These are phyloP conservation scores for Tethea ocularis DNA, from an alignment of 2,888 invertebrate genomes.

Conservation along the genomic window DNA sequence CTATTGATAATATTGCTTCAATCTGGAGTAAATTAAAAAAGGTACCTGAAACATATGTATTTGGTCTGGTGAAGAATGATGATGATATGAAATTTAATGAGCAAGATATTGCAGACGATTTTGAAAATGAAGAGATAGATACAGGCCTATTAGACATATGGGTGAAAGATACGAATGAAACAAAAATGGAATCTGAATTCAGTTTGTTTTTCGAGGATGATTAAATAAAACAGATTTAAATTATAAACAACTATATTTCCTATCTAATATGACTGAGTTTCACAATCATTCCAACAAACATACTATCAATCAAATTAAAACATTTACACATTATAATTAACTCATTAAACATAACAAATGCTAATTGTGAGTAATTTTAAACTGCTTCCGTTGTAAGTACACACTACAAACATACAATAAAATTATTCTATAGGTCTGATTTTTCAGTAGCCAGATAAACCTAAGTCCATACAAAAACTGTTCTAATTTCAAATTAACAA, in stretches of 20 bases:
- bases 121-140: slow-evolving; percentile 62
- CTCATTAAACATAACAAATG: slow-evolving; percentile 46
- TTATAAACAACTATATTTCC: slow-evolving; percentile 74
- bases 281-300: slow-evolving; percentile 47
- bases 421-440: no score
- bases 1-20: slow-evolving; percentile 51
- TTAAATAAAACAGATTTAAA: slow-evolving; percentile 55
- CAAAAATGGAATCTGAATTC: slow-evolving; percentile 26
- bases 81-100: slow-evolving; percentile 48
- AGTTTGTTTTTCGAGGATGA: slow-evolving; percentile 36
- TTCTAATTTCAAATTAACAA: no score
- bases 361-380: slow-evolving; percentile 30
- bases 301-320: slow-evolving; percentile 46
- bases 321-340: slow-evolving; percentile 55
- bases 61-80: slow-evolving; percentile 36
- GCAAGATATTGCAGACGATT: slow-evolving; percentile 57
- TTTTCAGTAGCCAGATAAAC: no score
- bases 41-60: slow-evolving; percentile 51
- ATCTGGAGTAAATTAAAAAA: slow-evolving; percentile 57
- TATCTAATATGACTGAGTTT: slow-evolving; percentile 66
- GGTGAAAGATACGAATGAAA: slow-evolving; percentile 36
- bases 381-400: slow-evolving; percentile 21
- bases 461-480: no score
- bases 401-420: slow-evolving; percentile 16
- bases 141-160: slow-evolving; percentile 64